These are phyloP conservation scores for Lycaena phlaeas DNA, from an alignment of 2,888 invertebrate species.

Conservation along the genomic window DNA sequence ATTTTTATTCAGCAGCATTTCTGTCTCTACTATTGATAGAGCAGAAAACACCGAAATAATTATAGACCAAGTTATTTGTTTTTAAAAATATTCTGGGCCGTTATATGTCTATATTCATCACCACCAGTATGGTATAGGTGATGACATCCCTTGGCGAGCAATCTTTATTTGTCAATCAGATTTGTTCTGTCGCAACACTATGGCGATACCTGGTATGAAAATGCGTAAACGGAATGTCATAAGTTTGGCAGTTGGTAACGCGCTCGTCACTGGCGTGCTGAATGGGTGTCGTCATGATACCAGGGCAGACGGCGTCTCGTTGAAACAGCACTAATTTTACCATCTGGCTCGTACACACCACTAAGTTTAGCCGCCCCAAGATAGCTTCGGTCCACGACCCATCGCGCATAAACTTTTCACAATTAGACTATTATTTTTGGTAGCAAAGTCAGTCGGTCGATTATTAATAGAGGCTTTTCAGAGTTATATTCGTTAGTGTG, in stretches of 20 bases:
- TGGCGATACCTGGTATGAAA: conserved; percentile 42
- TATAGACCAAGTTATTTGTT: too few relatives aligned
- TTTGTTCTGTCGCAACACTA: conserved; percentile 10
- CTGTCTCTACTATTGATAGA: too few relatives aligned
- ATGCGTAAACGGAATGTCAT: conserved; percentile 62
- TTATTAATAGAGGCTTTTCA: conserved; percentile 75
- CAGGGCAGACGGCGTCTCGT: conserved; percentile 65
- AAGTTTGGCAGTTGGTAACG: conserved; percentile 64
- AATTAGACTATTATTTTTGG: conserved; percentile 76
- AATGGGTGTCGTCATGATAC: conserved; percentile 66
- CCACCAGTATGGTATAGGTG: too few relatives aligned
- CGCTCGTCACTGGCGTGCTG: conserved; percentile 46
- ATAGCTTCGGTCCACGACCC: conserved; percentile 73
- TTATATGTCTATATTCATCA: too few relatives aligned
- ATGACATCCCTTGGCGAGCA: too few relatives aligned
- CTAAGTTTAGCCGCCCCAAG: conserved; percentile 75
- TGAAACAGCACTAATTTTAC: conserved; percentile 66
- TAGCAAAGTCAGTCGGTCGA: conserved; percentile 75
- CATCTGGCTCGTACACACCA: conserved; percentile 70
- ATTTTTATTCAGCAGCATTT: too few relatives aligned
- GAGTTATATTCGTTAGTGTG: conserved; percentile 74
- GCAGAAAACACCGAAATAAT: too few relatives aligned
- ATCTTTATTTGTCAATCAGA: too few relatives aligned
- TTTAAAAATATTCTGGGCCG: too few relatives aligned
- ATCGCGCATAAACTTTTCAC: conserved; percentile 74